Conservation (phyloP, 1,140 invertebrate genomes). For the Drosophila biarmipes region DNA sequence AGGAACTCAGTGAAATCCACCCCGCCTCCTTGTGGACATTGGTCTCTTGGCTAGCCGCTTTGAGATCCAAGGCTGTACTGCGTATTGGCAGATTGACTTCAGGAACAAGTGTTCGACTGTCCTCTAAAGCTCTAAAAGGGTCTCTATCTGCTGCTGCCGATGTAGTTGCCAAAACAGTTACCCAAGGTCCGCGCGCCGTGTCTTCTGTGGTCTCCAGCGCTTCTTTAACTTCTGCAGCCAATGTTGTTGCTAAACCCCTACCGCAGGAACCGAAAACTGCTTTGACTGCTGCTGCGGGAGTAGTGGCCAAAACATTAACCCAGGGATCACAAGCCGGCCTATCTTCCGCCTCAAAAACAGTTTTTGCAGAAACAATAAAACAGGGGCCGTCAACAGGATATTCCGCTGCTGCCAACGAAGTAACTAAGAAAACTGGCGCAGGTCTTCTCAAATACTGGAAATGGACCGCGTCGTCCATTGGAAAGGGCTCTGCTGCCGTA, state of each 20-base stretch:
- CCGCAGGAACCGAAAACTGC: background rate
- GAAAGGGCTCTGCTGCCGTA: background rate
- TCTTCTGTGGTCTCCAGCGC: background rate
- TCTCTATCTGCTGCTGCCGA: background rate
- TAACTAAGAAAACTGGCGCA: background rate
- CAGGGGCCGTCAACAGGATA: background rate
- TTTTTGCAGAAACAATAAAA: background rate
- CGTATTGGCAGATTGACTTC: background rate
- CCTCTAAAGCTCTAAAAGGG: background rate
- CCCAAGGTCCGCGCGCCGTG: background rate
- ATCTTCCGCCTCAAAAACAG: background rate
- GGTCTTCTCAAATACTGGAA: background rate
- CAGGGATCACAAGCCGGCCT: background rate
- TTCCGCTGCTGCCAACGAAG: background rate
- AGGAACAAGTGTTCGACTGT: background rate
- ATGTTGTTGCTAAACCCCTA: background rate
- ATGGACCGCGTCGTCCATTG: background rate
- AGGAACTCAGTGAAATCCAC: background rate
- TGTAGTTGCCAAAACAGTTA: background rate
- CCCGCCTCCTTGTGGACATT: constrained; percentile 2
- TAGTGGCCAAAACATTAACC: background rate
- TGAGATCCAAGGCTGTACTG: background rate
- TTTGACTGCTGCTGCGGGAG: background rate
- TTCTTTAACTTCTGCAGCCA: background rate
- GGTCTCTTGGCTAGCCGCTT: background rate